Evolutionary conservation across 2,888 invertebrate species (phyloP), one percentile per base, ranked within the genome.

Genomic region (Octodonta nipae): DNA sequence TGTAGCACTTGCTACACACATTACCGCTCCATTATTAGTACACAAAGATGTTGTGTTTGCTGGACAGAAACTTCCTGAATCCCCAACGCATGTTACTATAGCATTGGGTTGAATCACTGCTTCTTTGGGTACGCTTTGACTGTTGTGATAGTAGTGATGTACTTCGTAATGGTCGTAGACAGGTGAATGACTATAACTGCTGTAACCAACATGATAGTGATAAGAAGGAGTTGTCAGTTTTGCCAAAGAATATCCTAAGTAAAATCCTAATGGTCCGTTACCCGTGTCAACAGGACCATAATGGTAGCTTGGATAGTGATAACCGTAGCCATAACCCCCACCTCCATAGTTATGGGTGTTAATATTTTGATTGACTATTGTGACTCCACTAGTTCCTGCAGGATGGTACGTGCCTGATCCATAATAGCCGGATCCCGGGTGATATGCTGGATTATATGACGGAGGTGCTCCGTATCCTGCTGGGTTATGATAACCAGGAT

Each of bases 141-240:
- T 47, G 31, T 56, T 56, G 36, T 56, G 56, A 35, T 61, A 52
- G 38, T 60, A 61, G 39, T 61, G 60, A 34, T 60, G 58, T 3
- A 61, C 56, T 14, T 45, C 47, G 37, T 58, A 58, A 30, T 54
- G 54, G 32, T 54, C 54, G 35, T 55, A 55, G 17, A 50, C 39
- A 13, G 55, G 54, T 5, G 45, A 37, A 28, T 54, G 52, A 6
- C 49, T 49, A 25, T 42, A 45, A 14, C 34, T 33, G 15, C 35
- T 33, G 13, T 43, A 40, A 30, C 46, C 45, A 26, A 41, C 49
- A n/a, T 47, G 41, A n/a, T n/a, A n/a, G n/a, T n/a, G n/a, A 32
- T 38, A 53, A 4, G 51, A 51, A 4, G 55, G 55, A 4, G 52
- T 52, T 14, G 49, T 51, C 4, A 55, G 8, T 39, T 45, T 47